Conservation (phyloP, 2,888 invertebrate genomes). For the Phyto melanocephala region DNA sequence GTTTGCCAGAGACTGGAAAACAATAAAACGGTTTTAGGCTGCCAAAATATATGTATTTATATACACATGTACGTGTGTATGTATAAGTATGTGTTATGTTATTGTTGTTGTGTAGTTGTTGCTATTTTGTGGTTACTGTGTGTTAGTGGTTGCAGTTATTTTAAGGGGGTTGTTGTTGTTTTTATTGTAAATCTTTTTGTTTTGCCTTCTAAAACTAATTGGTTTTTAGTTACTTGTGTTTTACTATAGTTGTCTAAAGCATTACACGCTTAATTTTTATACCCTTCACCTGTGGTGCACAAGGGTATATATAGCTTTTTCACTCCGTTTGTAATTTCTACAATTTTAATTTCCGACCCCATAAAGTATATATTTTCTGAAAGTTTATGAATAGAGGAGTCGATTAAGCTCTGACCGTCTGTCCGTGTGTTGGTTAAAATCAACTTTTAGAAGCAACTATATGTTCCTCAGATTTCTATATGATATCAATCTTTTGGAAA, state of each 20-base stretch:
- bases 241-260: slow-evolving; percentile 45
- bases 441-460: too few relatives aligned
- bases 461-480: too few relatives aligned
- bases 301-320: too few relatives aligned
- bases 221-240: slow-evolving; percentile 58
- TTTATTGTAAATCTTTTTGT: slow-evolving; percentile 22
- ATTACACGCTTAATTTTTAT: slow-evolving; percentile 10
- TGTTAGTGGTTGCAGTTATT: slow-evolving; percentile 55
- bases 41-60: neutral
- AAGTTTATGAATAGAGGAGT: too few relatives aligned
- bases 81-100: neutral
- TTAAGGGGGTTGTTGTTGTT: slow-evolving; percentile 21
- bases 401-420: too few relatives aligned
- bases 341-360: too few relatives aligned
- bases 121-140: slow-evolving; percentile 47
- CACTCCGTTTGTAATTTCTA: too few relatives aligned
- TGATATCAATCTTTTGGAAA: too few relatives aligned
- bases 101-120: slow-evolving; percentile 21
- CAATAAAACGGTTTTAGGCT: neutral
- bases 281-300: too few relatives aligned
- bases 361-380: too few relatives aligned
- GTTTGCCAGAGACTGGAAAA: neutral
- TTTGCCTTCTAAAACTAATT: slow-evolving; percentile 55
- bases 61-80: neutral
- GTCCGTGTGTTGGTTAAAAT: too few relatives aligned